Evolutionary conservation across 92 coral and sea anemone species (phyloP), one percentile per base, ranked within the genome.

Genomic region (Pocillopora meandrina): DNA sequence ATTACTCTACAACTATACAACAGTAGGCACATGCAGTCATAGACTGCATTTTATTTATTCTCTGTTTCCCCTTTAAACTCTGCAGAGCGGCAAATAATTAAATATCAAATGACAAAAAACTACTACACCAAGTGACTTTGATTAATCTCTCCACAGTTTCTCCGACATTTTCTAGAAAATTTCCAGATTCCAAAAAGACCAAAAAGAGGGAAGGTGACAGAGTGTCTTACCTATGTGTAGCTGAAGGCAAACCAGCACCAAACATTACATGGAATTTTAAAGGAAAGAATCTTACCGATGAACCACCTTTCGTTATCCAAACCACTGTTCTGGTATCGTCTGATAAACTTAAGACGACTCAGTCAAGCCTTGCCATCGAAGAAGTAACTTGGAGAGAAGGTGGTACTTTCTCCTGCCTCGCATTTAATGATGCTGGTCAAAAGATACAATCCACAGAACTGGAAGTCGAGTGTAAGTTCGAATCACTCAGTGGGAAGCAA

Each of bases 221-320:
- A 49, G 18, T 65, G 42, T 82, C 87, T n/a, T 87, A 92, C 65
- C 84, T 86, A n/a, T 95, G 98, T 67, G 55, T 58, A 65, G 98
- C 90, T 34, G 77, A 86, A 20, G 96, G 89, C 19, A 95, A 89
- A 87, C 96, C 98, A 0, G 77, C 87, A 17, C 88, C 98, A 33
- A 34, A 62, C 1, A 89, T 95, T 19, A 42, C 75, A 49, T 95
- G 98, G 98, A 65, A 49, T 18, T 67, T 90, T 56, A 74, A 92
- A 84, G 92, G 89, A 35, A 62, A 79, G 56, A 74, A 80, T 83
- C 81, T 92, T 36, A 79, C 92, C 4, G 12, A 61, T 52, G 77
- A 80, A 21, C 77, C 68, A 19, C 90, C 88, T 10, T 81, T 86
- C 57, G 61, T 67, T 52, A 91, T 91, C 63, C 57, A 65, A 10